Conservation (phyloP, 2,888 invertebrate species). For the Phortica magna region DNA sequence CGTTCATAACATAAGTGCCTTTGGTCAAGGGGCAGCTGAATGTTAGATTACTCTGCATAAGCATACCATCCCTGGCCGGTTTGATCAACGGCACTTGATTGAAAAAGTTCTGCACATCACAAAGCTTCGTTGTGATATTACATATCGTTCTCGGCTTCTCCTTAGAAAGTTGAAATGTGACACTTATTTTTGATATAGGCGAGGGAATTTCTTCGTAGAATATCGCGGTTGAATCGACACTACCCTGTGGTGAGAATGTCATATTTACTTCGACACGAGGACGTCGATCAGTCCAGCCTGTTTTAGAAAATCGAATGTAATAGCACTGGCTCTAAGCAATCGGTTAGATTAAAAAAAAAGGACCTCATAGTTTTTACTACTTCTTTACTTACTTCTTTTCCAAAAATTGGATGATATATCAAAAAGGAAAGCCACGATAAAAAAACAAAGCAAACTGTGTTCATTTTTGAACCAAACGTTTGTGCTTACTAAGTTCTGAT, state of each 20-base stretch:
- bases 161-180: slow-evolving; percentile 48
- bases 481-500: no score
- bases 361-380: no score
- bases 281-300: slow-evolving; percentile 63
- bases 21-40: slow-evolving; percentile 60
- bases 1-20: slow-evolving; percentile 54
- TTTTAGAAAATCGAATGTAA: slow-evolving; percentile 45
- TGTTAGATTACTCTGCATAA: slow-evolving; percentile 61
- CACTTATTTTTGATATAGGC: slow-evolving; percentile 51
- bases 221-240: slow-evolving; percentile 58
- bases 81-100: slow-evolving; percentile 3
- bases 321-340: slow-evolving; percentile 56
- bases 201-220: slow-evolving; percentile 54
- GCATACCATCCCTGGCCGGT: slow-evolving; percentile 15
- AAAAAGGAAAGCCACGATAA: no score
- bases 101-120: slow-evolving; percentile 43
- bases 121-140: slow-evolving; percentile 61
- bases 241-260: slow-evolving; percentile 59
- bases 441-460: no score
- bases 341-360: neutral
- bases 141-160: slow-evolving; percentile 54
- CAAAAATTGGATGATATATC: no score
- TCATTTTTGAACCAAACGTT: no score
- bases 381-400: slow-evolving; percentile 47
- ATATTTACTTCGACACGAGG: slow-evolving; percentile 62